These are phyloP conservation scores for Agrypnia vestita DNA, from an alignment of 1,140 invertebrate species.

Conservation along the genomic window DNA sequence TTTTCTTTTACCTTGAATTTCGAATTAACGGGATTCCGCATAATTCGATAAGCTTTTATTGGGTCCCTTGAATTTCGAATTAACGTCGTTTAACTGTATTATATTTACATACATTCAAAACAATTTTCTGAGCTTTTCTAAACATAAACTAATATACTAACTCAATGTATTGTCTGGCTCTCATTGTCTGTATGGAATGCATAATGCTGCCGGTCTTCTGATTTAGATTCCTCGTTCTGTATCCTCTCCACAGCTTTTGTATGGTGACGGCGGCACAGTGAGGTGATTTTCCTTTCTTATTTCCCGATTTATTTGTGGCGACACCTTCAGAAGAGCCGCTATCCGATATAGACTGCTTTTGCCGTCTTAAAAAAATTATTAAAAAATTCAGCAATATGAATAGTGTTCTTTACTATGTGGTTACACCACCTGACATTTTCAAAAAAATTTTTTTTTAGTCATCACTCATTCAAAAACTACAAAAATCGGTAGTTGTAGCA, in stretches of 20 bases:
- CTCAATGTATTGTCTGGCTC: slow-evolving; percentile 91
- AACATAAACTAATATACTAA: slow-evolving; percentile 67
- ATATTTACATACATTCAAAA: not conserved
- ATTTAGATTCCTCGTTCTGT: slow-evolving; percentile 85
- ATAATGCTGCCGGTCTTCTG: slow-evolving; percentile 80
- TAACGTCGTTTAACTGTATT: no score
- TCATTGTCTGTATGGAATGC: slow-evolving; percentile 85
- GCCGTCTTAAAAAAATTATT: slow-evolving; percentile 45
- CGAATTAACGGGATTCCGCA: no score
- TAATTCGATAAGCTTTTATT: no score
- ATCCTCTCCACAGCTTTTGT: slow-evolving; percentile 92
- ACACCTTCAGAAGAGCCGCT: slow-evolving; percentile 57
- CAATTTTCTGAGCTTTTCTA: not conserved
- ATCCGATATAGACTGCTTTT: slow-evolving; percentile 59
- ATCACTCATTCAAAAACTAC: no score
- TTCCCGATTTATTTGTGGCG: slow-evolving; percentile 67
- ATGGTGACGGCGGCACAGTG: slow-evolving; percentile 83
- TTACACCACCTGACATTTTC: no score
- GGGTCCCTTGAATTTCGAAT: no score
- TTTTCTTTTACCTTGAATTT: no score
- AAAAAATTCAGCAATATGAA: no score
- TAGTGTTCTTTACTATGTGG: no score
- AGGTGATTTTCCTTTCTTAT: slow-evolving; percentile 68
- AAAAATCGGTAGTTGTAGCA: no score
- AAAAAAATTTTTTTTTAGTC: no score